Conservation (phyloP, 2,113 vertebrate species). For the Oryzias celebensis region DNA sequence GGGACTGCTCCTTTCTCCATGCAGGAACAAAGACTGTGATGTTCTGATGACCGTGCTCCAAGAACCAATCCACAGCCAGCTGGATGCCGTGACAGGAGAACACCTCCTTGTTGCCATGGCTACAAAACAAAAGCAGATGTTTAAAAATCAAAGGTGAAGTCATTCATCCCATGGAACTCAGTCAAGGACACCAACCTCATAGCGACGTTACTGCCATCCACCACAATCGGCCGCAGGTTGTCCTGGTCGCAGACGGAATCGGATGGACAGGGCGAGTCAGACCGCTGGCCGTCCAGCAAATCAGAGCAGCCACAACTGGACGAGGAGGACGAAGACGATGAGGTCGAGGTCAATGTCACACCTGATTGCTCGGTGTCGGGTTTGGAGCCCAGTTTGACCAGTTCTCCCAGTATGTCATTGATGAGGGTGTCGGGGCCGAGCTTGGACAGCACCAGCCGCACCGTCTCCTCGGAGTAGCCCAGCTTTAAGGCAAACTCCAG, state of each 20-base stretch:
- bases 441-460: constrained; percentile 92
- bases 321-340: constrained; percentile 63
- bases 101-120: constrained; percentile 98
- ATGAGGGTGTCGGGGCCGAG: constrained; percentile 94
- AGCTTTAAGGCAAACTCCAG: constrained; percentile 97
- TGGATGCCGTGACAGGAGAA: constrained; percentile 98
- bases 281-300: constrained; percentile 82
- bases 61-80: constrained; percentile 95
- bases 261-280: constrained; percentile 85
- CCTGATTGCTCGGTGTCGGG: constrained; percentile 82
- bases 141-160: neutral
- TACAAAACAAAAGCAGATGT: constrained; percentile 58
- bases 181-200: constrained; percentile 85
- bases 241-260: constrained; percentile 84
- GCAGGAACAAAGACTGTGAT: constrained; percentile 97
- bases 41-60: constrained; percentile 93
- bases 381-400: constrained; percentile 96
- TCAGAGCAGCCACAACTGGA: constrained; percentile 79
- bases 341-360: constrained; percentile 71
- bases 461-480: constrained; percentile 93
- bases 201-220: constrained; percentile 97
- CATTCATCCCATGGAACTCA: too few relatives aligned
- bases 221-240: constrained; percentile 91
- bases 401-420: constrained; percentile 96
- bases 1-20: constrained; percentile 96